Conservation (phyloP, 2,113 vertebrate genomes). For the Electrona antarctica region DNA sequence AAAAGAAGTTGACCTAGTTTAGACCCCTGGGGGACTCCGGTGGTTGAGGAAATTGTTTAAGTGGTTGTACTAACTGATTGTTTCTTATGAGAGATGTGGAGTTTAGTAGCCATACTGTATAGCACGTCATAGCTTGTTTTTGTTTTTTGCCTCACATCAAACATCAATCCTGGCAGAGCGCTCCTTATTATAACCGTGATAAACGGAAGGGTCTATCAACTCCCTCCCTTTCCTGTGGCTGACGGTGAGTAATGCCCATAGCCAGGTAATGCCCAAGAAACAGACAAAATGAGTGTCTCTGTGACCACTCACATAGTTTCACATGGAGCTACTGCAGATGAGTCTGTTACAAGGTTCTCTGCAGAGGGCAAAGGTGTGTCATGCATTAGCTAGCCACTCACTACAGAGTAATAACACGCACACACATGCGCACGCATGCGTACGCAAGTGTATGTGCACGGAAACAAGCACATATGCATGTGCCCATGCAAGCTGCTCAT, state of each 20-base stretch:
- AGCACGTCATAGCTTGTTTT: not conserved
- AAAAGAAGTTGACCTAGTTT: not conserved
- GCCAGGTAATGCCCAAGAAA: not conserved
- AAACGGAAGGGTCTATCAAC: not conserved
- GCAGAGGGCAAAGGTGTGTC: not conserved
- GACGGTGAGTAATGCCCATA: not conserved
- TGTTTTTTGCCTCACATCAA: too few relatives aligned
- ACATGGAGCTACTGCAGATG: not conserved
- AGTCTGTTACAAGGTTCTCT: slow-evolving; percentile 4
- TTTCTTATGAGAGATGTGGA: not conserved
- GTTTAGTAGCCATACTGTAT: not conserved
- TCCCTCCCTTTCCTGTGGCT: not conserved
- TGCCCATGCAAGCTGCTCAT: too few relatives aligned
- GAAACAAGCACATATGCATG: too few relatives aligned
- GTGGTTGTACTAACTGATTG: not conserved
- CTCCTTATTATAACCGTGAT: too few relatives aligned
- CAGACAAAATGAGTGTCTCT: slow-evolving; percentile 1
- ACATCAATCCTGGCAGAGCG: too few relatives aligned
- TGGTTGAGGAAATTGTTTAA: too few relatives aligned
- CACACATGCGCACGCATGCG: not conserved
- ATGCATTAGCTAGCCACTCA: not conserved
- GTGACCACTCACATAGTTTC: not conserved
- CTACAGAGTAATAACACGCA: not conserved
- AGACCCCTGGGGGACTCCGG: too few relatives aligned
- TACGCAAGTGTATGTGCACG: too few relatives aligned